Evolutionary conservation across 2,888 invertebrate genomes (phyloP).

Genomic region (Trisateles emortualis): DNA sequence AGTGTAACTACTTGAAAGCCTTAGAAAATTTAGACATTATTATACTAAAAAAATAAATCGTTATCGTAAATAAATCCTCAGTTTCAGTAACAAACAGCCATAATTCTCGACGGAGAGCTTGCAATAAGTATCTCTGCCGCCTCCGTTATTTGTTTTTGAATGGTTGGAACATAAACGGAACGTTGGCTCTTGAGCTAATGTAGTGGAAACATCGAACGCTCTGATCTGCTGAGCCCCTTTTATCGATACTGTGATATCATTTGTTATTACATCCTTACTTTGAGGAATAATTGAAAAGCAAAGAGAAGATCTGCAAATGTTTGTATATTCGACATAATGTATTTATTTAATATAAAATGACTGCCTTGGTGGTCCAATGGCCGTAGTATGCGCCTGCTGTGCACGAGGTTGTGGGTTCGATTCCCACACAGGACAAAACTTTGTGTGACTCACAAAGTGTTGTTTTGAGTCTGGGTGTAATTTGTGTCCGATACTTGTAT

Average conservation of each 20-base stretch:
- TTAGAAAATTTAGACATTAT: no score
- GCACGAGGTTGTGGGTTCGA: no score
- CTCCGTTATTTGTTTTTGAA: slow-evolving; percentile 25
- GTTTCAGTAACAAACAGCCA: slow-evolving; percentile 4
- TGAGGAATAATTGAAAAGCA: slow-evolving; percentile 1
- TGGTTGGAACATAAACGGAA: slow-evolving; percentile 23
- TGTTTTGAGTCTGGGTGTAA: no score
- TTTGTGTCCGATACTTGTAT: no score
- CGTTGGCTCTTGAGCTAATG: slow-evolving; percentile 31
- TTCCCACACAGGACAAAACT: no score
- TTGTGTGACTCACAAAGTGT: no score
- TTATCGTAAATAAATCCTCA: background rate
- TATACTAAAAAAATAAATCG: background rate
- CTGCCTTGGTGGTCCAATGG: no score
- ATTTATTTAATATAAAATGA: no score
- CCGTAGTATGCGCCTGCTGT: no score
- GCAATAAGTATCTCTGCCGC: slow-evolving; percentile 12
- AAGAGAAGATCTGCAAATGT: no score
- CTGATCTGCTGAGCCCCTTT: slow-evolving; percentile 32
- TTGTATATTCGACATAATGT: no score
- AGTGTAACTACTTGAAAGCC: background rate
- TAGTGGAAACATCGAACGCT: slow-evolving; percentile 39
- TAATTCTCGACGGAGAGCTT: slow-evolving; percentile 6
- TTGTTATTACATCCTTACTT: slow-evolving; percentile 30
- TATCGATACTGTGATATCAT: slow-evolving; percentile 27